A percentile compares a stretch with the other conserved stretches of the same genome.
phyloP scores from a whole-genome alignment of 1,140 invertebrate species.

The Conopomorpha cramerella region DNA sequence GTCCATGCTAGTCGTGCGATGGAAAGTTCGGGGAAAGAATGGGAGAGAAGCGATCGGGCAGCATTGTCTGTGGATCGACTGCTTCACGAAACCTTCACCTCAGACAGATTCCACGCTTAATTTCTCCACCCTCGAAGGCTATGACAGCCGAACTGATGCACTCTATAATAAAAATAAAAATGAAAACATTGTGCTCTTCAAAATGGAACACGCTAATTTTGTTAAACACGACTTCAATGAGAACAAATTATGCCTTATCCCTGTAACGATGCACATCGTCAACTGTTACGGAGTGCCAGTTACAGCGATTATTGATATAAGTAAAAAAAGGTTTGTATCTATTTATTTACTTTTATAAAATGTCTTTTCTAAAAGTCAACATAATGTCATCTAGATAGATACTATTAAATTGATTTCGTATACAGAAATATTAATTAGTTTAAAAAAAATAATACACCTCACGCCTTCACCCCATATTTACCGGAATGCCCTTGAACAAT shows the following conservation, averaged over 20 bases:
- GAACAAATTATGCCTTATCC: conserved; percentile 57
- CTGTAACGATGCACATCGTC: conserved; percentile 57
- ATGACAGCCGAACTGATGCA: conserved; percentile 22
- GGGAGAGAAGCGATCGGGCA: conserved; percentile 57
- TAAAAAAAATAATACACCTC: no score
- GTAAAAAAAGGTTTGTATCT: conserved; percentile 31
- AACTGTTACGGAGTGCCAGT: conserved; percentile 50
- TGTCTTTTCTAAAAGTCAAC: no score
- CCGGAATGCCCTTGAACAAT: no score
- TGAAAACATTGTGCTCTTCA: conserved; percentile 53
- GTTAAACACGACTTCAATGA: conserved; percentile 59
- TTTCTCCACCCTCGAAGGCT: conserved; percentile 25
- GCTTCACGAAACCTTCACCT: conserved; percentile 36
- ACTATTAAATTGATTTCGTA: no score
- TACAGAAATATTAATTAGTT: no score
- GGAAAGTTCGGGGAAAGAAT: conserved; percentile 52
- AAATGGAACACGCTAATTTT: conserved; percentile 50
- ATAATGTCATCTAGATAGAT: no score
- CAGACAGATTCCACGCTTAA: conserved; percentile 15
- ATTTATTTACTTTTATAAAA: no score
- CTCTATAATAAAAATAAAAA: conserved; percentile 25
- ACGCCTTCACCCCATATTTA: no score
- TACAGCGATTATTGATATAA: conserved; percentile 46
- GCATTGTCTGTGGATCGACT: conserved; percentile 53
- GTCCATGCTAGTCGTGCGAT: conserved; percentile 58